Evolutionary conservation across 2,113 vertebrate genomes (phyloP).

Genomic region (Anser cygnoides): DNA sequence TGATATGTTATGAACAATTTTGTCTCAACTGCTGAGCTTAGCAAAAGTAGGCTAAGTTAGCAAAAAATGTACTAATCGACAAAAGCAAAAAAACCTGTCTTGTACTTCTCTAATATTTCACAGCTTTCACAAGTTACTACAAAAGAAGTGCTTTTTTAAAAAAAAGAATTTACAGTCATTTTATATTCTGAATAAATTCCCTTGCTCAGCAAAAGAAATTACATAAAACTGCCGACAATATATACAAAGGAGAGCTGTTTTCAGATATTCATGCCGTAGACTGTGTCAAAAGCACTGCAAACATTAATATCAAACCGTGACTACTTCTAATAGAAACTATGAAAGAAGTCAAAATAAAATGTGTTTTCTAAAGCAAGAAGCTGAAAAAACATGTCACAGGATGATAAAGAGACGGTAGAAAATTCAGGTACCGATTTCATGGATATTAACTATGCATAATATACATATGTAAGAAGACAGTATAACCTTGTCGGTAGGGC

Average conservation of each 20-base stretch:
- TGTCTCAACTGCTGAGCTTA: background rate
- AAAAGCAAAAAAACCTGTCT: background rate
- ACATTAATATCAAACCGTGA: slow-evolving; percentile 60
- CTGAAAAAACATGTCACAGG: background rate
- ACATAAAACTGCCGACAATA: slow-evolving; percentile 45
- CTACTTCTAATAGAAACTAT: slow-evolving; percentile 44
- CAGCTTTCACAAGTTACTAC: background rate
- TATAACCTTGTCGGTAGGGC: slow-evolving; percentile 19
- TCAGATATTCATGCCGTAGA: slow-evolving; percentile 43
- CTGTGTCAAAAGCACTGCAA: slow-evolving; percentile 50
- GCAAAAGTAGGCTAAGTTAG: background rate
- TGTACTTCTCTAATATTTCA: slow-evolving; percentile 11
- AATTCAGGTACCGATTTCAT: slow-evolving; percentile 53
- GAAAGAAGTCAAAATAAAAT: slow-evolving; percentile 38
- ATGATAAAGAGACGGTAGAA: slow-evolving; percentile 38
- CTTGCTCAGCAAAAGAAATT: slow-evolving; percentile 55
- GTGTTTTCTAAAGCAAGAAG: slow-evolving; percentile 37
- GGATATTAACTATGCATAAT: slow-evolving; percentile 24
- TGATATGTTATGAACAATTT: background rate
- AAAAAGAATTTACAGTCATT: background rate
- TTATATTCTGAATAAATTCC: slow-evolving; percentile 63
- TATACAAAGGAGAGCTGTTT: slow-evolving; percentile 31
- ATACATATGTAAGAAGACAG: background rate
- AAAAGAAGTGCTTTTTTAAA: background rate
- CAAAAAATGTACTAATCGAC: background rate